Evolutionary conservation across 2,113 vertebrate species (phyloP).

Genomic region (Reinhardtius hippoglossoides): DNA sequence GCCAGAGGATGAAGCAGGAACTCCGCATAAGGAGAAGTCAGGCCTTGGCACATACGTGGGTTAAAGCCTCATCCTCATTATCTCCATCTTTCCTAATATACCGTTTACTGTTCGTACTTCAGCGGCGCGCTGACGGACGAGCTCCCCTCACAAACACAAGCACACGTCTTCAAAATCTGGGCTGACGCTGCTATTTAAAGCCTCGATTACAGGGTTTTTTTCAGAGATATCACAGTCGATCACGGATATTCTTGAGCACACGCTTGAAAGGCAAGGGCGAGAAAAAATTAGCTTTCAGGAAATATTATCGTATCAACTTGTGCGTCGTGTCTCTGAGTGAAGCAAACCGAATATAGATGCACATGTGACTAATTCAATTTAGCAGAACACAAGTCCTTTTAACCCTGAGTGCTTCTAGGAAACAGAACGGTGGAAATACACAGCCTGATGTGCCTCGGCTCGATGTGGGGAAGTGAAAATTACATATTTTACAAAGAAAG

Average conservation of each 20-base stretch:
- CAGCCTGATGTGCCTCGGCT: background rate
- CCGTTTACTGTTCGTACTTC: slow-evolving; percentile 35
- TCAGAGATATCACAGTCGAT: slow-evolving; percentile 13
- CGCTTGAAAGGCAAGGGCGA: slow-evolving; percentile 10
- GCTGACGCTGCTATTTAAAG: slow-evolving; percentile 55
- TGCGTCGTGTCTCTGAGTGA: background rate
- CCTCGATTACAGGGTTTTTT: slow-evolving; percentile 18
- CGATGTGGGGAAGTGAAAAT: no score
- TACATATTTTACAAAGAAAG: no score
- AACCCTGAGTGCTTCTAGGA: no score
- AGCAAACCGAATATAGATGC: background rate
- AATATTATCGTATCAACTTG: slow-evolving; percentile 10
- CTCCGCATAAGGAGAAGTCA: slow-evolving; percentile 27
- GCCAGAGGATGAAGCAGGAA: slow-evolving; percentile 23
- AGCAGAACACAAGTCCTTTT: background rate
- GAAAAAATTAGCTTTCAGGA: slow-evolving; percentile 24
- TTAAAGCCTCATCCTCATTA: slow-evolving; percentile 60
- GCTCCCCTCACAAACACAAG: slow-evolving; percentile 36
- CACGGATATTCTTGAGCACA: slow-evolving; percentile 30
- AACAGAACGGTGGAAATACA: background rate
- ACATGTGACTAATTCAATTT: slow-evolving; percentile 9
- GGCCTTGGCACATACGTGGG: slow-evolving; percentile 2
- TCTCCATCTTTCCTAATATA: slow-evolving; percentile 39
- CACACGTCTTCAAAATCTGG: slow-evolving; percentile 47
- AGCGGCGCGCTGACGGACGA: slow-evolving; percentile 23